Percentiles rank a stretch among this genome's conserved stretches.
Evolutionary conservation across 2,113 vertebrate species (phyloP).

Genomic region (Nannospalax galili): DNA sequence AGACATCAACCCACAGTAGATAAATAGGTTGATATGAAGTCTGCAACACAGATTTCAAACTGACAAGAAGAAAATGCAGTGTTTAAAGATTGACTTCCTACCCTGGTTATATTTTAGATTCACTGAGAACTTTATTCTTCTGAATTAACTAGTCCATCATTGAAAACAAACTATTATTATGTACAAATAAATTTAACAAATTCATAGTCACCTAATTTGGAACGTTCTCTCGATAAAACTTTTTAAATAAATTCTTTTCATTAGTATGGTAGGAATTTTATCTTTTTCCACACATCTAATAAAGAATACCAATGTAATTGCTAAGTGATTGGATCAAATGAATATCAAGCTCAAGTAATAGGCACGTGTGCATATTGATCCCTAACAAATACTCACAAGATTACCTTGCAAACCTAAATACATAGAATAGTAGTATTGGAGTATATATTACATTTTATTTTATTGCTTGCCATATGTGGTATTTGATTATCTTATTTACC

Average conservation of each 20-base stretch:
- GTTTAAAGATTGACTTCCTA: background rate
- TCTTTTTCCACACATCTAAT: conserved; percentile 42
- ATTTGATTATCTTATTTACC: conserved; percentile 35
- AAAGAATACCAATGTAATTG: background rate
- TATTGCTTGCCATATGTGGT: background rate
- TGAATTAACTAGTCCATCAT: conserved; percentile 22
- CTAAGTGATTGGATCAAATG: conserved; percentile 29
- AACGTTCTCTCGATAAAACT: background rate
- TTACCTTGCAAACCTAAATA: conserved; percentile 28
- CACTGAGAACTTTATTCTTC: conserved; percentile 12
- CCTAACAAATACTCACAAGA: background rate
- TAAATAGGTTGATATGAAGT: no score
- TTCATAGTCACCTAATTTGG: conserved; percentile 18
- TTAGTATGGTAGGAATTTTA: background rate
- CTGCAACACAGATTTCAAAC: background rate
- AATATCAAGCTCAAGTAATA: conserved; percentile 6
- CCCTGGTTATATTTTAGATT: background rate
- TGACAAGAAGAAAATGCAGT: background rate
- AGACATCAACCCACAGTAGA: no score
- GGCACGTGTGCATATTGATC: background rate
- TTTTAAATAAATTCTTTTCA: conserved; percentile 1
- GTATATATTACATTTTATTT: conserved; percentile 12
- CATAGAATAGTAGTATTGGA: background rate
- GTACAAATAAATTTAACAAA: background rate
- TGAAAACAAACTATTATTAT: conserved; percentile 12